phyloP scores from a whole-genome alignment of 2,113 vertebrate genomes.

The Odontesthes bonariensis region DNA sequence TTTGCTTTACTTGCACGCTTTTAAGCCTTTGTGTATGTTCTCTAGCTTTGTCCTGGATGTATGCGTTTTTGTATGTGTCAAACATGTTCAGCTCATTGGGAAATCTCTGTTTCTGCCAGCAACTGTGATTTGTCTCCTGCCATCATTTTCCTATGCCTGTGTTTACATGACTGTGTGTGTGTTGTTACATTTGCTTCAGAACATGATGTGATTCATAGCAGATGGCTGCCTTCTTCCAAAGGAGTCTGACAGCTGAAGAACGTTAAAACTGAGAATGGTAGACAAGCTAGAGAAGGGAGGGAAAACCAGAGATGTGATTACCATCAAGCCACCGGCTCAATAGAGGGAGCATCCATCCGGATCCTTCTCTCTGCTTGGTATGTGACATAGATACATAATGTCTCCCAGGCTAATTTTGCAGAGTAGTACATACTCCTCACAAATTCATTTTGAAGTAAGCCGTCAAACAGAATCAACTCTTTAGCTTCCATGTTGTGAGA shows the following conservation, averaged over 20 bases:
- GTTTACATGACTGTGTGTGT: conserved; percentile 59
- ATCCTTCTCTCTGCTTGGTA: conserved; percentile 46
- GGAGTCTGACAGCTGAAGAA: conserved; percentile 62
- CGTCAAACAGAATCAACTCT: conserved; percentile 72
- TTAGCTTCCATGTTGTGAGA: conserved; percentile 39
- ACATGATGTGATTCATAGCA: conserved; percentile 65
- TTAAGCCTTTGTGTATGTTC: conserved; percentile 2
- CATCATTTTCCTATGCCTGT: conserved; percentile 48
- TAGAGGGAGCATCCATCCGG: conserved; percentile 60
- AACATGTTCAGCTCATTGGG: conserved; percentile 36
- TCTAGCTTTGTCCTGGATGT: conserved; percentile 5
- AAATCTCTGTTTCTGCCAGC: conserved; percentile 56
- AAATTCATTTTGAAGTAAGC: conserved; percentile 67
- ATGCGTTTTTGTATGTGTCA: conserved; percentile 45
- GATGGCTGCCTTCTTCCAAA: conserved; percentile 67
- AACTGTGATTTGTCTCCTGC: conserved; percentile 48
- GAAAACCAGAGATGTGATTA: conserved; percentile 59
- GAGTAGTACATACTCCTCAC: conserved; percentile 45
- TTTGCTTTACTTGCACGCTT: conserved; percentile 15
- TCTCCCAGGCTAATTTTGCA: conserved; percentile 66
- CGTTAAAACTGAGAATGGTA: conserved; percentile 62
- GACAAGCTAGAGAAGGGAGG: conserved; percentile 54
- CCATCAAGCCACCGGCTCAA: conserved; percentile 62
- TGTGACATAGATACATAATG: conserved; percentile 72
- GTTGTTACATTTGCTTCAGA: conserved; percentile 61